Evolutionary conservation across 2,113 vertebrate species (phyloP).

Genomic region (Sinocyclocheilus maitianheensis): DNA sequence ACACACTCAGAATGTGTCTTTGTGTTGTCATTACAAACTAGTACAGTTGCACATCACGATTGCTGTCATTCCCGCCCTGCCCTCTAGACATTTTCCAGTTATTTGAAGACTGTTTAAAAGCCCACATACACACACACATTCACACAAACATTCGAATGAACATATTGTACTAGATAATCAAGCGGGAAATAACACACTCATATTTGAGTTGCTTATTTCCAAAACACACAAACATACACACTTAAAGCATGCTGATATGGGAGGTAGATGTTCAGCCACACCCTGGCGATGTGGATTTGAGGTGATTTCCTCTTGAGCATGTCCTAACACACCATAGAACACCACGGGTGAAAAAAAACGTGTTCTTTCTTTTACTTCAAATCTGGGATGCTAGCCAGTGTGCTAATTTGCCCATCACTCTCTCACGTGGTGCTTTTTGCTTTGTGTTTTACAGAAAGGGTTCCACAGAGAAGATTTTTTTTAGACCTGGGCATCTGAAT

Average conservation of each 20-base stretch:
- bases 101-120: slow-evolving; percentile 21
- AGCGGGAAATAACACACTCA: background rate
- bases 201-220: background rate
- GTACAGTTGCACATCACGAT: background rate
- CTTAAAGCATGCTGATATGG: slow-evolving; percentile 21
- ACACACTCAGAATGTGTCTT: slow-evolving; percentile 36
- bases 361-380: background rate
- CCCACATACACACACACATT: slow-evolving; percentile 21
- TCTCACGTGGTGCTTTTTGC: slow-evolving; percentile 24
- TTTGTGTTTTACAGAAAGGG: slow-evolving; percentile 72
- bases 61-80: slow-evolving; percentile 20
- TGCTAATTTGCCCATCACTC: background rate
- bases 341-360: background rate
- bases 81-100: slow-evolving; percentile 53
- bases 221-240: slow-evolving; percentile 28
- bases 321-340: slow-evolving; percentile 62
- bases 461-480: slow-evolving; percentile 65
- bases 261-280: slow-evolving; percentile 51
- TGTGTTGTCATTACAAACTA: no score
- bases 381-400: background rate
- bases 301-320: slow-evolving; percentile 62
- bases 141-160: background rate
- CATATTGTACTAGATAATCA: background rate
- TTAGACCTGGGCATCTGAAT: slow-evolving; percentile 43
- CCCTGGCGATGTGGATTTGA: slow-evolving; percentile 49